Conservation (phyloP, 2,888 invertebrate genomes). For the Crocallis elinguaria region DNA sequence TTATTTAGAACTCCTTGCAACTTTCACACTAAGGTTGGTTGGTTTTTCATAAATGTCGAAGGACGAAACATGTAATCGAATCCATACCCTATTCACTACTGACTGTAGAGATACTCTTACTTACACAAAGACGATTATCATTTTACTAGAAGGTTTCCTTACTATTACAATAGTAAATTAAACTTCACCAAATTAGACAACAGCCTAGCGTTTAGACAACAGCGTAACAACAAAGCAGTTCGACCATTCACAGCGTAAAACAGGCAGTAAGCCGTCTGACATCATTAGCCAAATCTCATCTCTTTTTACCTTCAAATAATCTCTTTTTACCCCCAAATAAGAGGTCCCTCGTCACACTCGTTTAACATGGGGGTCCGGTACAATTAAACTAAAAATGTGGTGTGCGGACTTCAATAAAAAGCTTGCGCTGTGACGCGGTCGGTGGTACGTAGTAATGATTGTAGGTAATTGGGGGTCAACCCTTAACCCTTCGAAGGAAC, state of each 20-base stretch:
- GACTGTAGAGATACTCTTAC: no score
- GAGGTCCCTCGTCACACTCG: slow-evolving; percentile 56
- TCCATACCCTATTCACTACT: no score
- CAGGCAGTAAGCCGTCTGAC: slow-evolving; percentile 7
- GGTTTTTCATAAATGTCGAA: no score
- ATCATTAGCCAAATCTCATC: slow-evolving; percentile 39
- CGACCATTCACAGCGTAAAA: not conserved
- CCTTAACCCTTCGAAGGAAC: slow-evolving; percentile 77
- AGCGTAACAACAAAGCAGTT: not conserved
- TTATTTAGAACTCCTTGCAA: no score
- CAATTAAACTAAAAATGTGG: slow-evolving; percentile 81
- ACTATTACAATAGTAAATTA: not conserved
- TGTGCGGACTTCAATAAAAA: slow-evolving; percentile 72
- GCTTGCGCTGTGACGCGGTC: slow-evolving; percentile 75
- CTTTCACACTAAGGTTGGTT: no score
- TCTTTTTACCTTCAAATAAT: slow-evolving; percentile 20
- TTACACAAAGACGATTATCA: no score
- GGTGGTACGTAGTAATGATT: slow-evolving; percentile 81
- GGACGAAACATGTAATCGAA: no score
- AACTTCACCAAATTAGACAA: not conserved
- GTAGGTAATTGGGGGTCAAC: slow-evolving; percentile 79
- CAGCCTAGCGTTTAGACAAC: not conserved
- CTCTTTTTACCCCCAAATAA: slow-evolving; percentile 17
- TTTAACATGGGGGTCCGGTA: slow-evolving; percentile 47
- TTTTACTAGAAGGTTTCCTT: not conserved